phyloP scores from a whole-genome alignment of 2,888 invertebrate species.

The Apodemia duryi region DNA sequence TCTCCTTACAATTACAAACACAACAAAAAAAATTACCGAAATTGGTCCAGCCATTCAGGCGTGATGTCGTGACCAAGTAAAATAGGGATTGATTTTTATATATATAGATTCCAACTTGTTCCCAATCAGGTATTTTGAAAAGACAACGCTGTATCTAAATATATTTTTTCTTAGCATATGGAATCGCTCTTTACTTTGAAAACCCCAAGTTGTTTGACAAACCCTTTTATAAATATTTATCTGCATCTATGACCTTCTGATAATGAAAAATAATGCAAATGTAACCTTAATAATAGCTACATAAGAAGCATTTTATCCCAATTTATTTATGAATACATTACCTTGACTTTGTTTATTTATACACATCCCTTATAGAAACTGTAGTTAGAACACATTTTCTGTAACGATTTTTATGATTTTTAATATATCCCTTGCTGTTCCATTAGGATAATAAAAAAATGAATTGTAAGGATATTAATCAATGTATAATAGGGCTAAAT shows the following conservation, averaged over 20 bases:
- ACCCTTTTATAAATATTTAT: slow-evolving; percentile 2
- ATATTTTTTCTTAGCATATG: too few species aligned
- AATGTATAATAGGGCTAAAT: neutral
- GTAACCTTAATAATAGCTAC: neutral
- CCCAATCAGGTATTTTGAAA: too few species aligned
- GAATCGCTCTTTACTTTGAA: too few species aligned
- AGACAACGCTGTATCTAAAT: too few species aligned
- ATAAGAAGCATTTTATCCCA: neutral
- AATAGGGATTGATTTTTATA: too few species aligned
- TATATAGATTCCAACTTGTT: too few species aligned
- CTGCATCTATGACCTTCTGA: slow-evolving; percentile 1
- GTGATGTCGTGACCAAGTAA: too few species aligned
- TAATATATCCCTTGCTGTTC: neutral
- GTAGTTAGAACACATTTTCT: neutral
- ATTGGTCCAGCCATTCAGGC: too few species aligned
- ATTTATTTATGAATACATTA: neutral
- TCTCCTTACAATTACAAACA: too few species aligned
- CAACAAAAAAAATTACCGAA: too few species aligned
- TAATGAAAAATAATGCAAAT: neutral
- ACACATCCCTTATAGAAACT: neutral
- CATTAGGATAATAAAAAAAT: neutral
- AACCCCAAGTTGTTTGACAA: too few species aligned
- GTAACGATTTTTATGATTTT: neutral
- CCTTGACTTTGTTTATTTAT: slow-evolving; percentile 7
- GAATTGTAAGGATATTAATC: neutral